phyloP scores from a whole-genome alignment of 1,140 invertebrate genomes.

The Argopecten irradians region DNA sequence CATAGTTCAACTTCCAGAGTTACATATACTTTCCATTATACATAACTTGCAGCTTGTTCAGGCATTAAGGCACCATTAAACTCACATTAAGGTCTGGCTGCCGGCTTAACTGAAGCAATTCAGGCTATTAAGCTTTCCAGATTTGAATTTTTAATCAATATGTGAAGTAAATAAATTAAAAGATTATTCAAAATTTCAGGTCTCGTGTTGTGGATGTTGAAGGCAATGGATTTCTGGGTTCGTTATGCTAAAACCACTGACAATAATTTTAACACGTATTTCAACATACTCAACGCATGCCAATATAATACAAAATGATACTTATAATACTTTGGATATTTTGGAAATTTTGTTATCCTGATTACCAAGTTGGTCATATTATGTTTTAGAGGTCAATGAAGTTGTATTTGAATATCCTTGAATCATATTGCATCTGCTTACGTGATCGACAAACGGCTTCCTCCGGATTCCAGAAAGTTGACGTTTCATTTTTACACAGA shows the following conservation, averaged over 20 bases:
- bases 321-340: no score
- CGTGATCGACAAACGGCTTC: neutral
- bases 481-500: neutral
- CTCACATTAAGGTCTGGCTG: neutral
- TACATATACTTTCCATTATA: neutral
- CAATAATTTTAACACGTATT: no score
- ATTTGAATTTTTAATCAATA: neutral
- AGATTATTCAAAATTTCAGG: neutral
- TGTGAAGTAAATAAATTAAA: neutral
- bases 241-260: no score
- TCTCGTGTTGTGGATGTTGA: no score
- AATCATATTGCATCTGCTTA: no score
- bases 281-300: no score
- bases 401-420: no score
- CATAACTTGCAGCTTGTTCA: neutral
- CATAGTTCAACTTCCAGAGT: neutral
- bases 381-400: no score
- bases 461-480: neutral
- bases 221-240: no score
- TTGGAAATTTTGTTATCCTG: no score
- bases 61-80: neutral
- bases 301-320: no score
- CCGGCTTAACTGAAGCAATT: neutral
- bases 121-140: neutral
- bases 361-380: no score